Base-by-base conservation (phyloP, 23 tunicate species). In the Diplosoma virens region DNA sequence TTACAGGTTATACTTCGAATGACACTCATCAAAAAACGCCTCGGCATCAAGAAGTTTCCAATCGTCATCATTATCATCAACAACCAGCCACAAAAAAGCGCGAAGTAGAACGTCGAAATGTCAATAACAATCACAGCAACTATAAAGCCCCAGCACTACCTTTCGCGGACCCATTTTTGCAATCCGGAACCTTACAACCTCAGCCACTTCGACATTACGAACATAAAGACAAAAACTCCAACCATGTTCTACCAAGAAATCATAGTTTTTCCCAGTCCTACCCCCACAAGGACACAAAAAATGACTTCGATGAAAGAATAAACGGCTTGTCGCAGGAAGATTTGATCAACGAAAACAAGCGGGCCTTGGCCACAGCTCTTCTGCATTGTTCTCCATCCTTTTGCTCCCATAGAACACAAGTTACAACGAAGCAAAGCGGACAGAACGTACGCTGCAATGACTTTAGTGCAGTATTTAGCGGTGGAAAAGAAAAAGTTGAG, bases 341-440 rank as follows among this genome's bases (percentile, higher is more conserved):
- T 0, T 65, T 88, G 20, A 88, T 88, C 33, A 82, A 68, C 20
- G 67, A 82, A 16, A 88, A 88, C 47, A 76, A 88, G 33, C 82
- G 77, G 53, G 87, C 87, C 1, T 55, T 88, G 27, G 80, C 87
- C 25, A 83, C 77, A 23, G 95, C 95, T 14, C 30, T 88, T 25
- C n/a, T 88, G 80, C 71, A 87, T 18, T 74, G 66, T 45, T 67
- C 79, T 3, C 78, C 85, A 2, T 20, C 23, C 28, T 35, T 33
- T 20, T 25, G 3, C 11, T 37, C 25, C 59, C 21, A 54, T 25
- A 58, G 25, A 20, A 24, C 23, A 11, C 65, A 41, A 41, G 9
- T 41, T 9, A 9, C 50, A 41, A 9, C 66, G 59, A 24, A 16
- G 66, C 17, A 18, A 4, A 36, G 9, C 21, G 47, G 74, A 33